A percentile compares a stretch with the other conserved stretches of the same genome.
Conservation (phyloP, 2,113 vertebrate species). For the Cisticola juncidis region DNA sequence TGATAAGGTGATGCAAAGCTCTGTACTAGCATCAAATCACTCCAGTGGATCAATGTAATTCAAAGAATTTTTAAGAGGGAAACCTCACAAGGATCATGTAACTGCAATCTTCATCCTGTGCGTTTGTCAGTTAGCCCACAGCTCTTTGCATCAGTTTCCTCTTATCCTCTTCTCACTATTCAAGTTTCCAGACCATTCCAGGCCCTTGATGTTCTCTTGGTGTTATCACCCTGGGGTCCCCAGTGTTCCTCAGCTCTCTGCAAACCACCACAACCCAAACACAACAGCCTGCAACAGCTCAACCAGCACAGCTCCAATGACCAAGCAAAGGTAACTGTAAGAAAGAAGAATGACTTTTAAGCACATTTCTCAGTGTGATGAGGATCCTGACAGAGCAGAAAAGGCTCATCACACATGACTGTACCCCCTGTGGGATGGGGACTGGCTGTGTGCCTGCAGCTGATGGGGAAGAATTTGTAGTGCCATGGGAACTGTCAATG, state of each 20-base stretch:
- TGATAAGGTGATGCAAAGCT: not conserved
- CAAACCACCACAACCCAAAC: not conserved
- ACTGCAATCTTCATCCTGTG: not conserved
- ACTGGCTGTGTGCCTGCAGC: not conserved
- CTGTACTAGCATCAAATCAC: not conserved
- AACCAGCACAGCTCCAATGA: not conserved
- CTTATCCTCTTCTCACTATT: not conserved
- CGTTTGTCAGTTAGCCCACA: not conserved
- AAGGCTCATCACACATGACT: not conserved
- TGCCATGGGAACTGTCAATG: not conserved
- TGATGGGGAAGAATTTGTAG: not conserved
- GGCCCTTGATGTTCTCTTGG: not conserved
- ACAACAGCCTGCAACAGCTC: not conserved
- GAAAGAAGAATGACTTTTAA: not conserved
- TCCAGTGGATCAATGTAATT: not conserved
- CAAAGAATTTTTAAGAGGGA: slow-evolving; percentile 7
- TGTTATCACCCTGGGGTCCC: not conserved
- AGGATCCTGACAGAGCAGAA: not conserved
- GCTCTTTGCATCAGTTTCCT: not conserved
- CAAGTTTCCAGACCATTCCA: not conserved
- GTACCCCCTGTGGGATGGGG: not conserved
- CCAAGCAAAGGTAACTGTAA: not conserved
- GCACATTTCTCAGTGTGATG: not conserved
- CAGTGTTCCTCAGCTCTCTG: not conserved
- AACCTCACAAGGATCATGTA: not conserved